Evolutionary conservation across 2,113 vertebrate species (phyloP).

Genomic region (Zonotrichia leucophrys): DNA sequence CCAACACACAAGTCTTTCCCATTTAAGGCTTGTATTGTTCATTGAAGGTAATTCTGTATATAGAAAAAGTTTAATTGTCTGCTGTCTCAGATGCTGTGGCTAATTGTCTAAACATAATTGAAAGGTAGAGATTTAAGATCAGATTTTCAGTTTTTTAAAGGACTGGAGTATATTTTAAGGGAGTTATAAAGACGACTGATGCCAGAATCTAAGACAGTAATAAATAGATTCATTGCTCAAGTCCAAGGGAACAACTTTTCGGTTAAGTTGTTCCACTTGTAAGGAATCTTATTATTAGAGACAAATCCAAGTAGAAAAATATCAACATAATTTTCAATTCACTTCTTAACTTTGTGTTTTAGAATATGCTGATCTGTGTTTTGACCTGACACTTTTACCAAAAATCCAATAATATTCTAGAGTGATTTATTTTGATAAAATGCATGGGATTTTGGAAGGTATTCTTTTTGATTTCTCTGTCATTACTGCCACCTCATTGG

Average conservation of each 20-base stretch:
- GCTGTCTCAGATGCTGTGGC: neutral
- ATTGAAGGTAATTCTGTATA: neutral
- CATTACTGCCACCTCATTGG: neutral
- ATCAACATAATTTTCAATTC: neutral
- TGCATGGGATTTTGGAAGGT: neutral
- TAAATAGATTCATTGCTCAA: neutral
- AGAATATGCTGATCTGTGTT: neutral
- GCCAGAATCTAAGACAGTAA: neutral
- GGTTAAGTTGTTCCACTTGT: neutral
- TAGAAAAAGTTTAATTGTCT: neutral
- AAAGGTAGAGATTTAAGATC: neutral
- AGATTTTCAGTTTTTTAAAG: neutral
- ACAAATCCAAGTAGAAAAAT: neutral
- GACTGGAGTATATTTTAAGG: neutral
- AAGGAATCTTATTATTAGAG: neutral
- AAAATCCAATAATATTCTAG: neutral
- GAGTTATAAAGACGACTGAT: neutral
- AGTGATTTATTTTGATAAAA: neutral
- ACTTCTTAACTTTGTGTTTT: neutral
- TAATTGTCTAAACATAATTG: neutral
- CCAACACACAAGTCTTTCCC: neutral
- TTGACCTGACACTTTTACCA: neutral
- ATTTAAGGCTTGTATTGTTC: neutral
- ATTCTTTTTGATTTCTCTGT: neutral
- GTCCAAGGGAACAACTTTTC: neutral